These are phyloP conservation scores for Adoxophyes honmai DNA, from an alignment of 1,140 invertebrate species.

Conservation along the genomic window DNA sequence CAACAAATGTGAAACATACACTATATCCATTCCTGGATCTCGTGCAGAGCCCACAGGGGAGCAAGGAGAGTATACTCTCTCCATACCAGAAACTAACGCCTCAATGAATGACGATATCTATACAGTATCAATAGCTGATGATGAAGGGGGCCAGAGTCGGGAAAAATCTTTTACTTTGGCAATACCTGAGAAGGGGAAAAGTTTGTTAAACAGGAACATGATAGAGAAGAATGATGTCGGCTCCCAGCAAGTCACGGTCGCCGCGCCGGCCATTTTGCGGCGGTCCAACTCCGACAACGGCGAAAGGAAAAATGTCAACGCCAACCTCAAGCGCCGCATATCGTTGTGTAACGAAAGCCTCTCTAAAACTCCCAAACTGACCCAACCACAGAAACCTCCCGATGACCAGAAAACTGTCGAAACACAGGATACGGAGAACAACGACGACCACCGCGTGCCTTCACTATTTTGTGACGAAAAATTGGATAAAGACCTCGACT, in stretches of 20 bases:
- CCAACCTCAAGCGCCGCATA: conserved; percentile 62
- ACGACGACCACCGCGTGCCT: conserved; percentile 66
- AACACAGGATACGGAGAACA: conserved; percentile 37
- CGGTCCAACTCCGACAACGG: conserved; percentile 72
- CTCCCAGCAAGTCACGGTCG: conserved; percentile 35
- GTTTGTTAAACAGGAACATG: conserved; percentile 60
- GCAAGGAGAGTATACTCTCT: conserved; percentile 70
- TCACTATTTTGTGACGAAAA: conserved; percentile 75
- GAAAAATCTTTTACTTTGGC: conserved; percentile 69
- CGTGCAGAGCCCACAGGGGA: conserved; percentile 71
- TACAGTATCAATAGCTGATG: conserved; percentile 70
- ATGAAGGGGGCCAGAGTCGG: conserved; percentile 50
- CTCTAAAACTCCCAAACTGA: conserved; percentile 40
- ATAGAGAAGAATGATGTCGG: conserved; percentile 51
- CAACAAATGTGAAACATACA: conserved; percentile 56
- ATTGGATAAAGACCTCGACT: conserved; percentile 66
- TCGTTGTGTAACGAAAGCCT: conserved; percentile 66
- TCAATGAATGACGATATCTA: conserved; percentile 74
- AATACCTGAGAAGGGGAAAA: conserved; percentile 73
- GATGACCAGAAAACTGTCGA: conserved; percentile 28
- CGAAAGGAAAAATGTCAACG: conserved; percentile 60
- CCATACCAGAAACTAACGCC: conserved; percentile 73
- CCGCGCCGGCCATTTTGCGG: conserved; percentile 67
- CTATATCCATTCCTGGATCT: conserved; percentile 65
- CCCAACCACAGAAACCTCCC: conserved; percentile 22